Conservation (phyloP, 2,888 invertebrate species). For the Tromatobia lineatoria region DNA sequence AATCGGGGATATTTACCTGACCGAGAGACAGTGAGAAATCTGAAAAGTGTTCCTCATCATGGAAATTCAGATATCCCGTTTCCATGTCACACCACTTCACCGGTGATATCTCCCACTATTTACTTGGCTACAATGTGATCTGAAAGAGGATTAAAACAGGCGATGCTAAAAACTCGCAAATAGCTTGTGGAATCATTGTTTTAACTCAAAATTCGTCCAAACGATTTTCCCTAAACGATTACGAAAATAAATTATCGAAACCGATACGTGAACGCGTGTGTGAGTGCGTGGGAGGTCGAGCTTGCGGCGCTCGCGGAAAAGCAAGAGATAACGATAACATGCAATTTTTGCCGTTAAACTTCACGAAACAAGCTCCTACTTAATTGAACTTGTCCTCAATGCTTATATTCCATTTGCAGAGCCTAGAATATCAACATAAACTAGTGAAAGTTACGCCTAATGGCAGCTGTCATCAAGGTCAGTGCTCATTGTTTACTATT, state of each 20-base stretch:
- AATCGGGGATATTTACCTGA: slow-evolving; percentile 75
- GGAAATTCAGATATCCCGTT: slow-evolving; percentile 86
- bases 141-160: slow-evolving; percentile 18
- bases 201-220: neutral
- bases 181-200: neutral
- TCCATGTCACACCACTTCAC: slow-evolving; percentile 84
- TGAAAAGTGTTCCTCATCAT: slow-evolving; percentile 86
- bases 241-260: neutral
- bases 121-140: slow-evolving; percentile 11
- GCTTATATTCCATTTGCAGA: no score
- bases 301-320: neutral
- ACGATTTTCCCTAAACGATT: neutral
- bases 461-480: no score
- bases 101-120: slow-evolving; percentile 39
- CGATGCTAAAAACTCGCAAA: neutral
- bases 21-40: slow-evolving; percentile 80
- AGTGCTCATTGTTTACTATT: no score
- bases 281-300: no score
- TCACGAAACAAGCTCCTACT: neutral
- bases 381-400: neutral
- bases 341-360: neutral
- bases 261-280: neutral
- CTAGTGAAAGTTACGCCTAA: no score
- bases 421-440: no score
- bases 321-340: neutral